Evolutionary conservation across 2,888 invertebrate genomes (phyloP).

Genomic region (Ptilodon capucinus): DNA sequence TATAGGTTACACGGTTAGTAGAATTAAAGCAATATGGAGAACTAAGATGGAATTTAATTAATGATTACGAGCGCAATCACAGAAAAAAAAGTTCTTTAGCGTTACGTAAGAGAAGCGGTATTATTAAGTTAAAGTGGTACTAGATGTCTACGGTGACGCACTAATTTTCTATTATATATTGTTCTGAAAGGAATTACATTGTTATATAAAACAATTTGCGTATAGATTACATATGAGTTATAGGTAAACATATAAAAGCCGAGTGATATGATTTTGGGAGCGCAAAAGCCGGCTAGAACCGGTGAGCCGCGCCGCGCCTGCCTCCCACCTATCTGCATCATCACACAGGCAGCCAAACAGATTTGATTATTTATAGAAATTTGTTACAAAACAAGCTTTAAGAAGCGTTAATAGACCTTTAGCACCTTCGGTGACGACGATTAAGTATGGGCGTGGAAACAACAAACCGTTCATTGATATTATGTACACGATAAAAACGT

Average conservation of each 20-base stretch:
- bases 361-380: constrained; percentile 36
- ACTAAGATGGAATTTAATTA: too few species aligned
- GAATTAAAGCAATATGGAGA: too few species aligned
- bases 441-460: constrained; percentile 71
- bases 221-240: constrained; percentile 25
- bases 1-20: too few species aligned
- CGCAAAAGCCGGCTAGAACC: too few species aligned
- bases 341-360: constrained; percentile 41
- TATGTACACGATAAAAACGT: constrained; percentile 81
- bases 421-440: constrained; percentile 78
- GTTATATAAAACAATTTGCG: constrained; percentile 36
- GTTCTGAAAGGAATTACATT: constrained; percentile 22
- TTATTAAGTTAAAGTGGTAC: too few species aligned
- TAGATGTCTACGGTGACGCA: too few species aligned
- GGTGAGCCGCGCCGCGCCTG: constrained; percentile 4
- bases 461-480: constrained; percentile 74
- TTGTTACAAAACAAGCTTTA: constrained; percentile 60
- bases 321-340: constrained; percentile 15
- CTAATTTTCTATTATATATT: constrained; percentile 27
- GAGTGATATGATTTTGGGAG: constrained; percentile 38
- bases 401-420: constrained; percentile 80
- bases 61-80: too few species aligned
- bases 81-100: too few species aligned
- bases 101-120: too few species aligned
- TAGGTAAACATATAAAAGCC: constrained; percentile 26